A percentile compares a stretch with the other conserved stretches of the same genome.
These are phyloP conservation scores for Phrynocephalus forsythii DNA, from an alignment of 2,797 vertebrate genomes.

Conservation along the genomic window DNA sequence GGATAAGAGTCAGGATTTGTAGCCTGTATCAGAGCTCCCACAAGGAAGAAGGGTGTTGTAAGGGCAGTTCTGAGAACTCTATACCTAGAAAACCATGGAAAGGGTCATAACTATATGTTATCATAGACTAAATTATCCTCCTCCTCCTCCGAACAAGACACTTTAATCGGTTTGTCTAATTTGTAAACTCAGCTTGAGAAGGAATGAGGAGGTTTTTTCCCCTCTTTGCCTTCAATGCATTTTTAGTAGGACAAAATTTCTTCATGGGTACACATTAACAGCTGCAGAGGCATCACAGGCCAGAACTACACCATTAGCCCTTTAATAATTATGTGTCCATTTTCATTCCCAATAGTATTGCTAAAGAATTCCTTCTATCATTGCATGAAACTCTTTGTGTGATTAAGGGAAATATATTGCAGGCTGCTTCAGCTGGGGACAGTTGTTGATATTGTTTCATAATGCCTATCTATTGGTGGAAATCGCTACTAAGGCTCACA, in stretches of 20 bases:
- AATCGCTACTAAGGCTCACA: no score
- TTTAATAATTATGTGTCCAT: not conserved
- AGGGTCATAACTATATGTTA: not conserved
- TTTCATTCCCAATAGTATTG: no score
- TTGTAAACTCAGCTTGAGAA: not conserved
- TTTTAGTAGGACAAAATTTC: not conserved
- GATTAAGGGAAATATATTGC: not conserved
- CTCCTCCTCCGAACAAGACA: not conserved
- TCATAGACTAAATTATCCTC: not conserved
- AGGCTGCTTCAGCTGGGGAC: not conserved
- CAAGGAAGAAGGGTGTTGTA: no score
- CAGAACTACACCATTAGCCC: not conserved
- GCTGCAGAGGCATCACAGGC: not conserved
- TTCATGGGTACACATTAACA: not conserved
- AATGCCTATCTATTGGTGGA: no score
- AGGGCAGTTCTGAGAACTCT: not conserved
- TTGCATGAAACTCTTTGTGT: not conserved
- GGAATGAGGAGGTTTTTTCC: not conserved
- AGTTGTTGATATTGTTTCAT: no score
- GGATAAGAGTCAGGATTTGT: no score
- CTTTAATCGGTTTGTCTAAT: not conserved
- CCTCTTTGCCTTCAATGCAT: not conserved
- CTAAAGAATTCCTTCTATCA: not conserved
- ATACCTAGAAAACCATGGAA: no score
- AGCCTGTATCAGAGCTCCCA: no score